phyloP scores from a whole-genome alignment of 2,113 vertebrate species.

The Gasterosteus nipponicus region DNA sequence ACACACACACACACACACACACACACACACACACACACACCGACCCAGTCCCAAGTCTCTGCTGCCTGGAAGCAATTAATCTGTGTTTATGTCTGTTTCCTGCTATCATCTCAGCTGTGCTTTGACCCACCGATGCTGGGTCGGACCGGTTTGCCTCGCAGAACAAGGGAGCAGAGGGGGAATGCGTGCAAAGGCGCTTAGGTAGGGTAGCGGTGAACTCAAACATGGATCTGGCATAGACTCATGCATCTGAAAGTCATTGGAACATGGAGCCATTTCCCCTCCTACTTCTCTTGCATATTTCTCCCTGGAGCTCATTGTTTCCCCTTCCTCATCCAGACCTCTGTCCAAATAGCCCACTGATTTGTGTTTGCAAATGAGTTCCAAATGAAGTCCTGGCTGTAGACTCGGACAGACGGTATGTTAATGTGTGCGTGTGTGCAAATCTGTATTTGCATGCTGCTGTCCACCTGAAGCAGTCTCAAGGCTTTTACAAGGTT shows the following conservation, averaged over 20 bases:
- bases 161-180: constrained; percentile 35
- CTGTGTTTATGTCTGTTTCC: constrained; percentile 76
- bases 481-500: constrained; percentile 29
- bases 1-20: constrained; percentile 10
- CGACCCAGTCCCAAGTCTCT: constrained; percentile 32
- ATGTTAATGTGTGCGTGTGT: constrained; percentile 9
- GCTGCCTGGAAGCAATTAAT: constrained; percentile 77
- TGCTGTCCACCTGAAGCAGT: constrained; percentile 21
- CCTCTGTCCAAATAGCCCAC: constrained; percentile 35
- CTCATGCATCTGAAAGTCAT: constrained; percentile 71
- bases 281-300: constrained; percentile 39
- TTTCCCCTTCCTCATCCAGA: constrained; percentile 23
- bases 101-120: constrained; percentile 71
- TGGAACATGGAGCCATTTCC: constrained; percentile 67
- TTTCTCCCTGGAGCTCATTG: constrained; percentile 49
- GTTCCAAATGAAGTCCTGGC: constrained; percentile 52
- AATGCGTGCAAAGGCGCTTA: constrained; percentile 75
- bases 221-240: constrained; percentile 67
- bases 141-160: constrained; percentile 65
- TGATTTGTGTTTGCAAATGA: constrained; percentile 55
- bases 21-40: constrained; percentile 22
- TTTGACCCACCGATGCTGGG: constrained; percentile 41
- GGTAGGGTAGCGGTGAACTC: constrained; percentile 55
- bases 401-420: neutral
- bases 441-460: neutral